These are phyloP conservation scores for Polypterus senegalus DNA, from an alignment of 2,113 vertebrate species.

Conservation along the genomic window DNA sequence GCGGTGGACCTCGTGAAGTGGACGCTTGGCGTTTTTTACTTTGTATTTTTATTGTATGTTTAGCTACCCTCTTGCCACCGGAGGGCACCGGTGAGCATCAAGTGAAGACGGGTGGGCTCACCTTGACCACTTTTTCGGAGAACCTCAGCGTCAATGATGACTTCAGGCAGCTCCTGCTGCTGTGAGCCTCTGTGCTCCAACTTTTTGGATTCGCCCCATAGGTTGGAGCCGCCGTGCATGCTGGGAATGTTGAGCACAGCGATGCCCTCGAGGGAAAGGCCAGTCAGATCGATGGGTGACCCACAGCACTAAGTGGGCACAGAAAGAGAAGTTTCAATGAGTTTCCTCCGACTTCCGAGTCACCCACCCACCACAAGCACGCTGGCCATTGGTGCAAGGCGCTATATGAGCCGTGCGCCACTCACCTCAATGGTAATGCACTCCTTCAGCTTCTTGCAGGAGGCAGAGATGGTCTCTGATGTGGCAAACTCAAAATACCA, in stretches of 20 bases:
- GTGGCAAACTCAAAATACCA: conserved; percentile 90
- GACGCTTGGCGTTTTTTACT: too few species aligned
- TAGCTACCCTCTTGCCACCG: too few species aligned
- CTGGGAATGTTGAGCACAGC: conserved; percentile 88
- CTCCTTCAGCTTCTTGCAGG: conserved; percentile 75
- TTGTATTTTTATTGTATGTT: too few species aligned
- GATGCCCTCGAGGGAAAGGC: conserved; percentile 58
- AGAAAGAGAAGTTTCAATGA: not conserved
- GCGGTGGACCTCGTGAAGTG: too few species aligned
- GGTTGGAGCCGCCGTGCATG: conserved; percentile 83
- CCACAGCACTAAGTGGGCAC: conserved; percentile 57
- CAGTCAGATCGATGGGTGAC: conserved; percentile 57
- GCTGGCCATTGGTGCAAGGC: not conserved
- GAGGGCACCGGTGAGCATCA: too few species aligned
- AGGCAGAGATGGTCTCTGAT: conserved; percentile 77
- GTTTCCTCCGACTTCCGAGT: not conserved
- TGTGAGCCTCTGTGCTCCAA: conserved; percentile 37
- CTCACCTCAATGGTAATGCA: conserved; percentile 63
- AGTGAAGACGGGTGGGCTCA: conserved; percentile 23
- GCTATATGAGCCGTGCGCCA: too few species aligned
- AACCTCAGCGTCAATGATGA: conserved; percentile 65
- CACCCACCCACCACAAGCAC: not conserved
- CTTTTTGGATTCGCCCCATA: conserved; percentile 80
- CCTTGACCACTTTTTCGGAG: conserved; percentile 75
- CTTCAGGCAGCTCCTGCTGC: conserved; percentile 46